Evolutionary conservation across 2,797 vertebrate genomes (phyloP).

Genomic region (Gymnothorax javanicus): DNA sequence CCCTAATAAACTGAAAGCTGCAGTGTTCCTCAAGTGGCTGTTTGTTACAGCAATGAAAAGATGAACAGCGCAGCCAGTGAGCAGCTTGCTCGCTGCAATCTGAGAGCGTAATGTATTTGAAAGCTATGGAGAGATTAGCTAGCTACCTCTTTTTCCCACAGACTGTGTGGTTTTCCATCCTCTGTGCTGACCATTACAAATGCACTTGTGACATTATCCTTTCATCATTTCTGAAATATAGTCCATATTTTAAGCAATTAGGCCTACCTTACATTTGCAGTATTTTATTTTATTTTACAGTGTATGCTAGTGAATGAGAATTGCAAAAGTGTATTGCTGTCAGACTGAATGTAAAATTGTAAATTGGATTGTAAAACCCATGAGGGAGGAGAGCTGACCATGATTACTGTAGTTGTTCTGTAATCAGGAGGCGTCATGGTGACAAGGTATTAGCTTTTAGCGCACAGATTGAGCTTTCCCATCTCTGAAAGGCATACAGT

Average conservation of each 20-base stretch:
- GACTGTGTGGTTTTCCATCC: not conserved
- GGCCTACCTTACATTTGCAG: not conserved
- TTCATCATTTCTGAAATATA: not conserved
- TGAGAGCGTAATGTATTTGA: not conserved
- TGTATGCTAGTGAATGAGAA: not conserved
- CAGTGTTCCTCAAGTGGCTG: slow-evolving; percentile 63
- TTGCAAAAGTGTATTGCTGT: not conserved
- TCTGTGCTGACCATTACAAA: not conserved
- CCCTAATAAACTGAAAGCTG: slow-evolving; percentile 38
- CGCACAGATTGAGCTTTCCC: not conserved
- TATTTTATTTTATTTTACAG: not conserved
- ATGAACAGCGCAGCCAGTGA: slow-evolving; percentile 45
- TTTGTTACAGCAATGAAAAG: slow-evolving; percentile 76
- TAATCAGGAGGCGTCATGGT: not conserved
- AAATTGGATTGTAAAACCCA: not conserved
- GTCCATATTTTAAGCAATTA: not conserved
- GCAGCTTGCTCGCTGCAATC: not conserved
- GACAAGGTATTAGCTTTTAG: not conserved
- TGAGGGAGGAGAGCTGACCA: not conserved
- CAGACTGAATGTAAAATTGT: not conserved
- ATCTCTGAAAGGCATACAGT: slow-evolving; percentile 37
- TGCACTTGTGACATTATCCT: not conserved
- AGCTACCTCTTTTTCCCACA: not conserved
- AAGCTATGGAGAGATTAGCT: slow-evolving; percentile 5
- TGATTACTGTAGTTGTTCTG: not conserved